phyloP scores from a whole-genome alignment of 1,140 invertebrate species.

The Antheraea mylitta region DNA sequence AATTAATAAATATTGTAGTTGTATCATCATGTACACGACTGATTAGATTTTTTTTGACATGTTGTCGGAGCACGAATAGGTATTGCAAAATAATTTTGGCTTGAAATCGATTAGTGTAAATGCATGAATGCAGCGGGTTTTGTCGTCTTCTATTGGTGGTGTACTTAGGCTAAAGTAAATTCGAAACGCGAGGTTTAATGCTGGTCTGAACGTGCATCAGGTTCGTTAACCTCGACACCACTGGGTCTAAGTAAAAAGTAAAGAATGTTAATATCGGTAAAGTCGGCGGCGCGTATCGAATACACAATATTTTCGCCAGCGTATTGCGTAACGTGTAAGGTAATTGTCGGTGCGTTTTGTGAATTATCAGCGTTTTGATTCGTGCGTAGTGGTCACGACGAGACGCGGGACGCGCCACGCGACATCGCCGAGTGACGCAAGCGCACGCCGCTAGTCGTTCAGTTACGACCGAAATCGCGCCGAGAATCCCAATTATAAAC shows the following conservation, averaged over 20 bases:
- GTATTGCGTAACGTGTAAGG: slow-evolving; percentile 12
- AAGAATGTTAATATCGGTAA: slow-evolving; percentile 5
- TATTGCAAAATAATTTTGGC: too few relatives aligned
- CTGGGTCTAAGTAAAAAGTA: slow-evolving; percentile 1
- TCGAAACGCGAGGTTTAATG: neutral
- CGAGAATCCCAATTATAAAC: slow-evolving; percentile 7
- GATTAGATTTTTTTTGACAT: too few relatives aligned
- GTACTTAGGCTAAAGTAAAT: neutral
- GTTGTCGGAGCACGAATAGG: too few relatives aligned
- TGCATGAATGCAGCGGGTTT: too few relatives aligned
- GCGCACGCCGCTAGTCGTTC: slow-evolving; percentile 9
- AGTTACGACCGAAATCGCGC: slow-evolving; percentile 15
- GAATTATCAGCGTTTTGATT: slow-evolving; percentile 5
- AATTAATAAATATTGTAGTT: too few relatives aligned
- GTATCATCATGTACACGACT: too few relatives aligned
- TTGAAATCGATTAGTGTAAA: too few relatives aligned
- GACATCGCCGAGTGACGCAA: slow-evolving; percentile 13
- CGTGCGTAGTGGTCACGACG: slow-evolving; percentile 4
- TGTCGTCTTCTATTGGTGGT: too few relatives aligned
- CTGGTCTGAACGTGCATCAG: neutral
- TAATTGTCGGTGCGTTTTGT: slow-evolving; percentile 12
- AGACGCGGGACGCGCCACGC: slow-evolving; percentile 7
- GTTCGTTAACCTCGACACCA: neutral
- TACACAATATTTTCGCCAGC: slow-evolving; percentile 8
- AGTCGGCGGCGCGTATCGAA: slow-evolving; percentile 5